Evolutionary conservation across 2,113 vertebrate genomes (phyloP), one percentile per base, ranked within the genome.

Genomic region (Zapus hudsonius): DNA sequence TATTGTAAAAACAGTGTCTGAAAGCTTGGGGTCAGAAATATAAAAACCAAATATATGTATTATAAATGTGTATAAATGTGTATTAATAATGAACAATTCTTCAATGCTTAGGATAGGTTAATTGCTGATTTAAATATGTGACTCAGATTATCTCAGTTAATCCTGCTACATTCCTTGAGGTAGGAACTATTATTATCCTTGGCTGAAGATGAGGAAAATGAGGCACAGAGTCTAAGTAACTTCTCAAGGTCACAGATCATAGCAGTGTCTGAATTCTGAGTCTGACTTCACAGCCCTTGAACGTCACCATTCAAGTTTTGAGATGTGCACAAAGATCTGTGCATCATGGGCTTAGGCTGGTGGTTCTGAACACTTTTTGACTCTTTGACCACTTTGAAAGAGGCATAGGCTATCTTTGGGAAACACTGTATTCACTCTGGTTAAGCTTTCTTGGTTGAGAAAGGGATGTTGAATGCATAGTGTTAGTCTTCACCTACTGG

Each of bases 11-110:
- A n/a, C n/a, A n/a, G n/a, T n/a, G n/a, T 88, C 80, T 91, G 57
- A 85, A 88, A 96, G 44, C 74, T 85, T 23, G 82, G 36, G 59
- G 63, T 33, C 81, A 93, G 66, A 92, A 85, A 55, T 10, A 69
- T 12, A 40, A 83, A 95, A 82, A 88, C 63, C 16, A 64, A 67
- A 31, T 89, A 25, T 85, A 42, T 69, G 12, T 22, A 85, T 61
- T 59, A n/a, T n/a, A n/a, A n/a, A n/a, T n/a, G n/a, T n/a, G n/a
- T n/a, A n/a, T n/a, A n/a, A n/a, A n/a, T n/a, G n/a, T 42, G 78
- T 79, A 52, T 38, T 90, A 95, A 73, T 73, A 70, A 81, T 52
- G 81, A 69, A 23, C 29, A 64, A 72, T 63, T 31, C 61, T 67
- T 80, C 8, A 73, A 6, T 74, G 80, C 31, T 61, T 78, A 84